Evolutionary conservation across 2,888 invertebrate genomes (phyloP), one percentile per base, ranked within the genome.

Genomic region (Chesias legatella): DNA sequence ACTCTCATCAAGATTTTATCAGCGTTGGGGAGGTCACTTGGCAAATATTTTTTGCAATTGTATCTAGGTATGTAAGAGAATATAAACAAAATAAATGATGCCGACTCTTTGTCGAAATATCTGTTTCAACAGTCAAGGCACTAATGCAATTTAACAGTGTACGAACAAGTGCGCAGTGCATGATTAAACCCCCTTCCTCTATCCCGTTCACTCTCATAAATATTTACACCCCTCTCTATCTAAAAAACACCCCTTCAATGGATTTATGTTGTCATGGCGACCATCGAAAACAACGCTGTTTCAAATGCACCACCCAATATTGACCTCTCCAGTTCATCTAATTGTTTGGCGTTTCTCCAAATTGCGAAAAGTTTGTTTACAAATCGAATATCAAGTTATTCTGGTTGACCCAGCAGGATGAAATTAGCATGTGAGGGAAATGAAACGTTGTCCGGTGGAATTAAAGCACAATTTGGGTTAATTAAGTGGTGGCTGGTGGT

Each of bases 61-160:
- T n/a, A n/a, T n/a, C n/a, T n/a, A n/a, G n/a, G n/a, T n/a, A n/a
- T n/a, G n/a, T n/a, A n/a, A n/a, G n/a, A n/a, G n/a, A n/a, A n/a
- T n/a, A n/a, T n/a, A n/a, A n/a, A n/a, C n/a, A n/a, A n/a, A n/a
- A n/a, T n/a, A n/a, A n/a, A n/a, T n/a, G n/a, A n/a, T n/a, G n/a
- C n/a, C n/a, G n/a, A n/a, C n/a, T n/a, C n/a, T n/a, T n/a, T n/a
- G n/a, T n/a, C n/a, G n/a, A n/a, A n/a, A n/a, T n/a, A n/a, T n/a
- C n/a, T n/a, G n/a, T n/a, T n/a, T n/a, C n/a, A n/a, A 17, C 5
- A 17, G 54, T 52, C 63, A 73, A 71, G 60, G 67, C 59, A 58
- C 67, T 79, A 83, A 83, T 84, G 79, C 81, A 85, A 83, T 84
- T 82, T 79, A 72, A 65, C 69, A 67, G 63, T 68, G 67, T 73